A percentile compares a stretch with the other conserved stretches of the same genome.
phyloP scores from a whole-genome alignment of 2,797 vertebrate genomes.

The Fistularia commersonii region DNA sequence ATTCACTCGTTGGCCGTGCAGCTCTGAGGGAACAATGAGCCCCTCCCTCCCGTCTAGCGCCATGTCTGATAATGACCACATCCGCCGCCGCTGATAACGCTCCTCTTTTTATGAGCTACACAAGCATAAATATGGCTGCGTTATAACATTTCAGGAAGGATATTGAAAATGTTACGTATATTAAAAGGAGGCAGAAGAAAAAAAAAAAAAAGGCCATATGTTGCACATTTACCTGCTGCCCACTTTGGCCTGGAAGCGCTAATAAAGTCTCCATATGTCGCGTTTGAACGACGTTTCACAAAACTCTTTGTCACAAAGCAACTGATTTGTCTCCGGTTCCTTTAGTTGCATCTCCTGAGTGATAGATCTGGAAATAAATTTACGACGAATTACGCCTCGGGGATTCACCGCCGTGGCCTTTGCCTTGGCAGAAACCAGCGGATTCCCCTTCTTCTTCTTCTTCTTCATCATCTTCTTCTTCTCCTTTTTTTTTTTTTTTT shows the following conservation, averaged over 20 bases:
- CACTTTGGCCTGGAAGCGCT: conserved; percentile 16
- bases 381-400: conserved; percentile 74
- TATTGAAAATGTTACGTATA: conserved; percentile 45
- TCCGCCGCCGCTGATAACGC: conserved; percentile 53
- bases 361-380: conserved; percentile 75
- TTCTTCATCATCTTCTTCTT: no score
- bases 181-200: not conserved
- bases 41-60: conserved; percentile 61
- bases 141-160: conserved; percentile 34
- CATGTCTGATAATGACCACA: conserved; percentile 69
- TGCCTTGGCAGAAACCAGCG: conserved; percentile 78
- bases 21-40: conserved; percentile 61
- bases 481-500: no score
- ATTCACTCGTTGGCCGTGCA: conserved; percentile 55
- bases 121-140: conserved; percentile 44
- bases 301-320: conserved; percentile 16
- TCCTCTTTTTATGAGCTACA: conserved; percentile 56
- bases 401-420: conserved; percentile 65
- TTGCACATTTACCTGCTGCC: conserved; percentile 23
- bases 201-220: conserved; percentile 25
- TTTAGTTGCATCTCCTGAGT: conserved; percentile 76
- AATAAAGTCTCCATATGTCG: conserved; percentile 20
- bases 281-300: conserved; percentile 20
- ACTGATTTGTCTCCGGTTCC: conserved; percentile 52
- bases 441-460: no score